Conservation (phyloP, 1,140 invertebrate species). For the Hyles vespertilio region DNA sequence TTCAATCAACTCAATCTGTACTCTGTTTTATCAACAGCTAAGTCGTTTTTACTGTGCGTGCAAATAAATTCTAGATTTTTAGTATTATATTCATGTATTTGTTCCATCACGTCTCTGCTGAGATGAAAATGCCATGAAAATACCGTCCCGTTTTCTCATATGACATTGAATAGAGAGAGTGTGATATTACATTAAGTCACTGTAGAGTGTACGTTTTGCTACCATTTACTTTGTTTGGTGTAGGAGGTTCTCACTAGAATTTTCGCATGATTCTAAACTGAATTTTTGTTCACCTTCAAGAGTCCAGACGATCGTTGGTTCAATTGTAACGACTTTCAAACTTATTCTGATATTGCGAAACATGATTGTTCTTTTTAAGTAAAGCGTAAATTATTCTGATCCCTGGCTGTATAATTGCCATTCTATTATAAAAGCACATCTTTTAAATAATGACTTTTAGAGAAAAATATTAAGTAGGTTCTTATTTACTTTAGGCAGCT, state of each 20-base stretch:
- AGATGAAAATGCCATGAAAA: conserved; percentile 69
- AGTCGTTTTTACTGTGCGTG: conserved; percentile 41
- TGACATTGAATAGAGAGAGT: conserved; percentile 43
- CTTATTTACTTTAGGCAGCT: too few species aligned
- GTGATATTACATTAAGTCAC: conserved; percentile 51
- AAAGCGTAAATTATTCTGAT: conserved; percentile 3
- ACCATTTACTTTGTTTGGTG: conserved; percentile 46
- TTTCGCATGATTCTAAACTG: conserved; percentile 38
- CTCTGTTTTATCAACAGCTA: conserved; percentile 38
- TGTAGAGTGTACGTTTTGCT: conserved; percentile 36
- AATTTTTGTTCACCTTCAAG: conserved; percentile 50
- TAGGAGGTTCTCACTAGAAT: conserved; percentile 35
- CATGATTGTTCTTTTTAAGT: conserved; percentile 16
- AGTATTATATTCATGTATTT: conserved; percentile 72
- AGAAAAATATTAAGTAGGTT: too few species aligned
- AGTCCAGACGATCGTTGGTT: conserved; percentile 42
- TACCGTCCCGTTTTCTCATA: conserved; percentile 50
- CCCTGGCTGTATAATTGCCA: not conserved
- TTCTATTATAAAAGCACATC: too few species aligned
- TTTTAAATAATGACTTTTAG: too few species aligned
- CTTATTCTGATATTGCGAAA: conserved; percentile 26
- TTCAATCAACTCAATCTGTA: conserved; percentile 44
- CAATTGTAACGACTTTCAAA: conserved; percentile 37
- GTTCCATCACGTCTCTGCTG: conserved; percentile 62
- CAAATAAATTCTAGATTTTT: conserved; percentile 47